Conservation (phyloP, 1,140 invertebrate species). For the Drosophila kanapiae region DNA sequence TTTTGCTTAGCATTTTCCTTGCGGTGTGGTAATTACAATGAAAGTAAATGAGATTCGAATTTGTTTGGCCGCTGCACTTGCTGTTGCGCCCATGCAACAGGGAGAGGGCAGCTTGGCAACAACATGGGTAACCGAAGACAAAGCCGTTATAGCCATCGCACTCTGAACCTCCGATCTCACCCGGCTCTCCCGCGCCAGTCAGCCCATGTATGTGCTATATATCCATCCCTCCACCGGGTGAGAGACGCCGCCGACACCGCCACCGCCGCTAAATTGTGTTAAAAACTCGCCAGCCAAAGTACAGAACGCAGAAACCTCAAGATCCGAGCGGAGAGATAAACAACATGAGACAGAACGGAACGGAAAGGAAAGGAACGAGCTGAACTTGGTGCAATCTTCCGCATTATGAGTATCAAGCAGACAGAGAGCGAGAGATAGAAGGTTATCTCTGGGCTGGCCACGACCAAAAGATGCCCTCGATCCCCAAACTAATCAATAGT, state of each 20-base stretch:
- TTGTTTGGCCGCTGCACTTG: conserved; percentile 56
- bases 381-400: conserved; percentile 77
- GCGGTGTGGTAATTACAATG: conserved; percentile 53
- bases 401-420: conserved; percentile 74
- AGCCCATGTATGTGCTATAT: conserved; percentile 6
- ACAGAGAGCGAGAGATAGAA: conserved; percentile 3
- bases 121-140: conserved; percentile 59
- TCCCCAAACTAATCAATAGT: too few relatives aligned
- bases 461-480: background rate
- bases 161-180: conserved; percentile 6
- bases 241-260: conserved; percentile 28
- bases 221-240: conserved; percentile 18
- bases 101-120: conserved; percentile 9
- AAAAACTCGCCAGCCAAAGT: conserved; percentile 72
- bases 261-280: conserved; percentile 75
- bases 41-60: conserved; percentile 73
- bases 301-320: conserved; percentile 83
- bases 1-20: background rate
- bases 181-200: background rate
- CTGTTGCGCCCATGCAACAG: conserved; percentile 32
- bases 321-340: conserved; percentile 71
- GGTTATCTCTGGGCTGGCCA: background rate
- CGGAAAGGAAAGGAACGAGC: conserved; percentile 35
- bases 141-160: conserved; percentile 54
- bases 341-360: conserved; percentile 52